phyloP scores from a whole-genome alignment of 2,797 vertebrate genomes.

The Cygnus olor region DNA sequence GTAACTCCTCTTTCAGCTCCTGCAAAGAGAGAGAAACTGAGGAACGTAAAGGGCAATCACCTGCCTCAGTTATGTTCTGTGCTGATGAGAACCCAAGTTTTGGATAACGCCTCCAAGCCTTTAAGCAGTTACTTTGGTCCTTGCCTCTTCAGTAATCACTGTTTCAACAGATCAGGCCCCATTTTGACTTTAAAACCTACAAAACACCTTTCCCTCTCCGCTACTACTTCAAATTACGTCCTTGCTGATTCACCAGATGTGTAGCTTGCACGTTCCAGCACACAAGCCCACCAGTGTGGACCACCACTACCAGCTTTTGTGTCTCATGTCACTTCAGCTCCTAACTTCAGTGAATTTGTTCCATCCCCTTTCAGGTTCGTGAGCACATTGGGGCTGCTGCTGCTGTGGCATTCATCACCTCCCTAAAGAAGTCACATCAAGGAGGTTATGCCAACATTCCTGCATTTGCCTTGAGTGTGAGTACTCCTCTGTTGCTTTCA shows the following conservation, averaged over 20 bases:
- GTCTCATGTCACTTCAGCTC: neutral
- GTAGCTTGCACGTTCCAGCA: neutral
- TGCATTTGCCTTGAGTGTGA: neutral
- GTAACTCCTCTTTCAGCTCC: neutral
- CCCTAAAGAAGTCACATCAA: neutral
- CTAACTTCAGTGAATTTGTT: neutral
- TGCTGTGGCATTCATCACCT: neutral
- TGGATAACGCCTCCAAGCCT: neutral
- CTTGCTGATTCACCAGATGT: accelerated
- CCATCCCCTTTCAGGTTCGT: neutral
- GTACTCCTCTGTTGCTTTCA: neutral
- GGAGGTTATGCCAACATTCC: neutral
- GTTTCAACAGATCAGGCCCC: neutral
- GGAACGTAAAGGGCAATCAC: neutral
- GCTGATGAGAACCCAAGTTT: neutral
- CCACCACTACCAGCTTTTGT: neutral
- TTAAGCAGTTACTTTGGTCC: neutral
- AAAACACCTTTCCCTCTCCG: neutral
- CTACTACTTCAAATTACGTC: neutral
- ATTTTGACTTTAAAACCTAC: neutral
- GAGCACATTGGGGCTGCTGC: neutral
- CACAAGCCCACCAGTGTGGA: neutral
- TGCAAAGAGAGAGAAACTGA: neutral
- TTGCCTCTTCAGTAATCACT: neutral
- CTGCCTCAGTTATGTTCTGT: neutral